Conservation (phyloP, 2,888 invertebrate genomes). For the Phaedon cochleariae region DNA sequence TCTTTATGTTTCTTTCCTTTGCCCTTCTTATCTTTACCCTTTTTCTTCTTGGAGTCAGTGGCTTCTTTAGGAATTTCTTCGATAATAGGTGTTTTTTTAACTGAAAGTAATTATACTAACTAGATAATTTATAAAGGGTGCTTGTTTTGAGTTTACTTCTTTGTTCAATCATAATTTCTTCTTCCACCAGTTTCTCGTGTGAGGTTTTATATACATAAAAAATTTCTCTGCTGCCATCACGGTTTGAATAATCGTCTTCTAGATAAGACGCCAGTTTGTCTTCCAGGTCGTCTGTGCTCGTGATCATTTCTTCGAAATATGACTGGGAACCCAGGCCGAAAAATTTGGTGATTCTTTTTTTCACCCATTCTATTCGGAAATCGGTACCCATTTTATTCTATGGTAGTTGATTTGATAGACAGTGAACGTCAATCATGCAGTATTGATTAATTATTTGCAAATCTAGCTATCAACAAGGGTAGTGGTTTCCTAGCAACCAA, state of each 20-base stretch:
- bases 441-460: background rate
- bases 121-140: background rate
- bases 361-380: slow-evolving; percentile 75
- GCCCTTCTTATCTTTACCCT: slow-evolving; percentile 44
- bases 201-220: slow-evolving; percentile 76
- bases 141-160: slow-evolving; percentile 68
- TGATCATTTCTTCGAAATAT: slow-evolving; percentile 69
- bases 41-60: slow-evolving; percentile 23
- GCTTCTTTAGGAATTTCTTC: slow-evolving; percentile 30
- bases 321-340: slow-evolving; percentile 68
- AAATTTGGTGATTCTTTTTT: slow-evolving; percentile 68
- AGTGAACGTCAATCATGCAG: background rate
- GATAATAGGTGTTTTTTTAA: slow-evolving; percentile 42
- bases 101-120: slow-evolving; percentile 34
- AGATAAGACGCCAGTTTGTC: slow-evolving; percentile 66
- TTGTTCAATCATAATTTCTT: slow-evolving; percentile 76
- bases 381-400: slow-evolving; percentile 56
- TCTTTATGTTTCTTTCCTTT: slow-evolving; percentile 35
- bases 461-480: background rate
- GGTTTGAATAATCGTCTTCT: slow-evolving; percentile 64
- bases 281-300: slow-evolving; percentile 65
- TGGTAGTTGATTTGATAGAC: background rate
- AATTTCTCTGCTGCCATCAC: slow-evolving; percentile 67
- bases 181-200: slow-evolving; percentile 76
- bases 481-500: background rate